phyloP scores from a whole-genome alignment of 2,113 vertebrate species.

The Dasypus novemcinctus region DNA sequence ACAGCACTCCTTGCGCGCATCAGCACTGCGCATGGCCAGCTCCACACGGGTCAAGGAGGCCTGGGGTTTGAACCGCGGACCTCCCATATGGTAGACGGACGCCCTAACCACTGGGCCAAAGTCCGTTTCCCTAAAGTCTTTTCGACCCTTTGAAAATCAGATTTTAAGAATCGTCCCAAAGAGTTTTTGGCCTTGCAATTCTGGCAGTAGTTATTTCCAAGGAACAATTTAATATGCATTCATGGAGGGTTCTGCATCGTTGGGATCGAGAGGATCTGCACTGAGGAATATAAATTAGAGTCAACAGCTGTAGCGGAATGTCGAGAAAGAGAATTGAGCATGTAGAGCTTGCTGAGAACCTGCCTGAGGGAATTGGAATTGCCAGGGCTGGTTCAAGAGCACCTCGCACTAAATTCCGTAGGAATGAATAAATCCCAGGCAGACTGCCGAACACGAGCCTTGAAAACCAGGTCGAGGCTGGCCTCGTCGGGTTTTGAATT shows the following conservation, averaged over 20 bases:
- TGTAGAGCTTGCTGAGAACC: not conserved
- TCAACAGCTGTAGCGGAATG: not conserved
- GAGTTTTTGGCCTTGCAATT: not conserved
- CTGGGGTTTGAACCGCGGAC: no score
- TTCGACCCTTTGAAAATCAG: not conserved
- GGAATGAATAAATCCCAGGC: not conserved
- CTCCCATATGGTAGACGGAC: no score
- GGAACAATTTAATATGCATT: no score
- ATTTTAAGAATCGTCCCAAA: not conserved
- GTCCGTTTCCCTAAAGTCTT: no score
- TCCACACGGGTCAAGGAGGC: no score
- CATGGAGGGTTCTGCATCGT: no score
- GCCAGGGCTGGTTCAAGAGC: not conserved
- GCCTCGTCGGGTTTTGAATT: not conserved
- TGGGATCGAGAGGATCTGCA: not conserved
- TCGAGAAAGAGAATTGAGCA: not conserved
- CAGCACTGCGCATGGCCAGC: no score
- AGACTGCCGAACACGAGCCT: rapidly evolving
- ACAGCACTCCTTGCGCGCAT: no score
- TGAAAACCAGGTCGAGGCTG: not conserved
- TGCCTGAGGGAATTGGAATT: not conserved
- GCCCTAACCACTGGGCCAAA: no score
- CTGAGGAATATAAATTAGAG: not conserved
- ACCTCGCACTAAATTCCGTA: not conserved
- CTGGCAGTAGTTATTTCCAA: no score